Evolutionary conservation across 2,888 invertebrate genomes (phyloP), one percentile per base, ranked within the genome.

Genomic region (Troides helena): DNA sequence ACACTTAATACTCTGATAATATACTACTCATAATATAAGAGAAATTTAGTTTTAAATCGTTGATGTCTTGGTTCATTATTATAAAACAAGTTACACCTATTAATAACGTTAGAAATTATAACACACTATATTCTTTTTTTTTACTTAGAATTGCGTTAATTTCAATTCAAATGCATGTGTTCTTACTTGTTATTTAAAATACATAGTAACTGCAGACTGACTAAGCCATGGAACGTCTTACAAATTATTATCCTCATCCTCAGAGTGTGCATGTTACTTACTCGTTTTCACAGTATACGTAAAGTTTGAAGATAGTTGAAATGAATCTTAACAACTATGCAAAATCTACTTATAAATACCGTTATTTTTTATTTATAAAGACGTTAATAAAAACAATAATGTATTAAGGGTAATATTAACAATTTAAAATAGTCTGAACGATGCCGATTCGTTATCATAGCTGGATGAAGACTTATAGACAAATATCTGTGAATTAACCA

Each of bases 191-290:
- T 56, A 61, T 67, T 70, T 67, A 70, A 67, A 70, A 67, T 69
- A 63, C 63, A 65, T 62, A 63, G 67, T 70, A 68, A 73, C 64
- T 70, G 70, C 76, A 71, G 72, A 72, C 74, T 73, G 74, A 78
- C 78, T 80, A 77, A 77, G 72, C 74, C 74, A 76, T 78, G 79
- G 76, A 79, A 76, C 76, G 74, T 77, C 78, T 75, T 77, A 76
- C 77, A 82, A 81, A 81, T 82, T 81, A 81, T 81, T 81, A 80
- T 80, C 79, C 79, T 77, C 77, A 79, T 78, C 78, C 79, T 69
- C 70, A 67, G 30, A 30, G 78, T 76, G 74, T 74, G 76, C 75
- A 72, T 70, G 66, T 74, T 76, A 74, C 74, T 74, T 76, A 76
- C 71, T 65, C 61, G 61, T 61, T 61, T 62, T 36, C 59, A 61